These are phyloP conservation scores for Drosophila yakuba DNA, from an alignment of 1,140 invertebrate genomes.

Conservation along the genomic window DNA sequence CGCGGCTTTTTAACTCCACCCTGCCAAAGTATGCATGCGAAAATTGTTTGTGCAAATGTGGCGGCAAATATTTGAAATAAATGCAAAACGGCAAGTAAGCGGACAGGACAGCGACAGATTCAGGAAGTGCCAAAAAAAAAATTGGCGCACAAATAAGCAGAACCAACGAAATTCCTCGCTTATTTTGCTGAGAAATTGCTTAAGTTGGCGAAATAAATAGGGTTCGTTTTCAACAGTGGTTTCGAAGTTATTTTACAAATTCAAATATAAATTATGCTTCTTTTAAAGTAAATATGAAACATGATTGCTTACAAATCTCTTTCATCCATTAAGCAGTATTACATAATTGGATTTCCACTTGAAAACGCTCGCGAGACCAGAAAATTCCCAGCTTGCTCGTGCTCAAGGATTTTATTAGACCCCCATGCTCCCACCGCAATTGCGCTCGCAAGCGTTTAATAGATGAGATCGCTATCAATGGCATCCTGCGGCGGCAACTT, in stretches of 20 bases:
- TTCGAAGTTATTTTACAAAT: no score
- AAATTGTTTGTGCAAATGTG: slow-evolving; percentile 76
- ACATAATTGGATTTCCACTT: not conserved
- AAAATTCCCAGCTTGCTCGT: not conserved
- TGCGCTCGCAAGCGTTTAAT: slow-evolving; percentile 19
- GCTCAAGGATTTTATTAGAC: not conserved
- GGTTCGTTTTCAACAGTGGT: not conserved
- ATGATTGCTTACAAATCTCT: no score
- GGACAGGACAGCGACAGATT: slow-evolving; percentile 56
- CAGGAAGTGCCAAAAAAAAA: slow-evolving; percentile 58
- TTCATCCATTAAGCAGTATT: not conserved
- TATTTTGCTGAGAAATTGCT: slow-evolving; percentile 13
- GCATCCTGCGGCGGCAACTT: slow-evolving; percentile 21
- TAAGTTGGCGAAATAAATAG: not conserved
- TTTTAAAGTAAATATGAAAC: no score
- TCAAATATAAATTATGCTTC: no score
- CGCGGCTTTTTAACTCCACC: slow-evolving; percentile 19
- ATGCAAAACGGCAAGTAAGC: slow-evolving; percentile 76
- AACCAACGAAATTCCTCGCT: slow-evolving; percentile 30
- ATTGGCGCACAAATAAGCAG: slow-evolving; percentile 31
- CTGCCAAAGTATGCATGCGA: slow-evolving; percentile 67
- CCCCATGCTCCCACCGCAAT: not conserved
- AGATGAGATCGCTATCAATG: slow-evolving; percentile 23
- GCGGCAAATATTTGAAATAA: slow-evolving; percentile 77
- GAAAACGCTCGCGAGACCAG: not conserved